A percentile compares a stretch with the other conserved stretches of the same genome.
Conservation (phyloP, 2,113 vertebrate species). For the Lamprologus tigripictilis region DNA sequence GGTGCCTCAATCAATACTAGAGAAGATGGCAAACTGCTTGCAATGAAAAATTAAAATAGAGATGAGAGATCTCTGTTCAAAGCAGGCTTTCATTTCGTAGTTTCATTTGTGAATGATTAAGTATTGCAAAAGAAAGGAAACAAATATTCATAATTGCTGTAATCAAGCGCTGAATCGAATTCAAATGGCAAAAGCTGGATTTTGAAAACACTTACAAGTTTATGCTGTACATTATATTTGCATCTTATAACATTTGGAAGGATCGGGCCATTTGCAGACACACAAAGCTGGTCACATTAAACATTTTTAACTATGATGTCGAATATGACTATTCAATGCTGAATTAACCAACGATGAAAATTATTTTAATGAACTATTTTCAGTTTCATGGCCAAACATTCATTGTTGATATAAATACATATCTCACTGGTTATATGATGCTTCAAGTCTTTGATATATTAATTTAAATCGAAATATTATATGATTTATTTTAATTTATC, state of each 20-base stretch:
- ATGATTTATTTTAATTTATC: not conserved
- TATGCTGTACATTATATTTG: not conserved
- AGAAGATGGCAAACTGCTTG: not conserved
- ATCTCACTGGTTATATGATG: not conserved
- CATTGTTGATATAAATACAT: not conserved
- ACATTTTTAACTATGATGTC: not conserved
- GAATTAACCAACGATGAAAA: not conserved
- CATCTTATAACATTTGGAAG: not conserved
- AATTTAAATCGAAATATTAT: rapidly evolving
- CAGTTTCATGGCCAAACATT: not conserved
- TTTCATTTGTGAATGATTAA: not conserved
- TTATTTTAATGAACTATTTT: not conserved
- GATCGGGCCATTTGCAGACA: not conserved
- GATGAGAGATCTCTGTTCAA: not conserved
- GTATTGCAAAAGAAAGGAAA: not conserved
- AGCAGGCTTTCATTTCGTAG: not conserved
- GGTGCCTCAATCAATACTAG: not conserved
- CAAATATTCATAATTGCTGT: not conserved
- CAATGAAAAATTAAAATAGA: not conserved
- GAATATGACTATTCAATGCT: not conserved
- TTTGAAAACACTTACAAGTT: not conserved
- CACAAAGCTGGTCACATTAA: not conserved
- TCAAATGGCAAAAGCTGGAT: not conserved
- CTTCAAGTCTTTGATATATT: not conserved
- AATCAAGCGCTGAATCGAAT: not conserved